Conservation (phyloP, 2,797 vertebrate genomes). For the Coilia nasus region DNA sequence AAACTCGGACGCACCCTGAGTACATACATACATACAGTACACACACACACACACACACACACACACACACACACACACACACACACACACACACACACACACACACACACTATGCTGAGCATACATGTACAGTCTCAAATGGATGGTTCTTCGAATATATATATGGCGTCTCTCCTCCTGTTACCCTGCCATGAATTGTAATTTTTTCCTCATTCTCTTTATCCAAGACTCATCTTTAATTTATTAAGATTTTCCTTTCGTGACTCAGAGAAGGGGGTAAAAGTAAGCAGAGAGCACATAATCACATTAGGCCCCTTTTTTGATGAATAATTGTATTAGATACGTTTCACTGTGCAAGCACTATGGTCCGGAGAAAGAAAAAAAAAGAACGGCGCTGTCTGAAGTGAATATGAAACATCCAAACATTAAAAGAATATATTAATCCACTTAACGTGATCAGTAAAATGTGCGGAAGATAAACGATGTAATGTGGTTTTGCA, state of each 20-base stretch:
- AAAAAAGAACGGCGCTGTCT: constrained; percentile 11
- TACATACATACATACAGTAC: background rate
- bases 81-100: too few relatives aligned
- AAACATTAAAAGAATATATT: constrained; percentile 64
- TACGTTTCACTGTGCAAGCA: constrained; percentile 35
- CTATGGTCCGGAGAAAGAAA: background rate
- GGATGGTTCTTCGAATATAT: background rate
- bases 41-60: background rate
- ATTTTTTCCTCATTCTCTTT: background rate
- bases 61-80: too few relatives aligned
- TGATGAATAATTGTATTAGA: constrained; percentile 66
- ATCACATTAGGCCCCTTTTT: constrained; percentile 71
- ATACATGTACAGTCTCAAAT: constrained; percentile 7
- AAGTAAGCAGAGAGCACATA: constrained; percentile 70
- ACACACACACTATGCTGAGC: background rate
- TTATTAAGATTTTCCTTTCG: constrained; percentile 3
- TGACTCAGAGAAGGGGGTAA: constrained; percentile 58
- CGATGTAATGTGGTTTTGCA: constrained; percentile 50
- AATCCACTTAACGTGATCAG: constrained; percentile 69
- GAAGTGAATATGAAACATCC: constrained; percentile 42
- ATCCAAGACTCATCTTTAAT: constrained; percentile 10
- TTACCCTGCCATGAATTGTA: background rate
- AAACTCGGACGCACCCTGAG: background rate
- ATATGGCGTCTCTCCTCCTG: background rate
- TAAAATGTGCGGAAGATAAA: constrained; percentile 56